Conservation (phyloP, 1,140 invertebrate genomes). For the Macrobrachium nipponense region DNA sequence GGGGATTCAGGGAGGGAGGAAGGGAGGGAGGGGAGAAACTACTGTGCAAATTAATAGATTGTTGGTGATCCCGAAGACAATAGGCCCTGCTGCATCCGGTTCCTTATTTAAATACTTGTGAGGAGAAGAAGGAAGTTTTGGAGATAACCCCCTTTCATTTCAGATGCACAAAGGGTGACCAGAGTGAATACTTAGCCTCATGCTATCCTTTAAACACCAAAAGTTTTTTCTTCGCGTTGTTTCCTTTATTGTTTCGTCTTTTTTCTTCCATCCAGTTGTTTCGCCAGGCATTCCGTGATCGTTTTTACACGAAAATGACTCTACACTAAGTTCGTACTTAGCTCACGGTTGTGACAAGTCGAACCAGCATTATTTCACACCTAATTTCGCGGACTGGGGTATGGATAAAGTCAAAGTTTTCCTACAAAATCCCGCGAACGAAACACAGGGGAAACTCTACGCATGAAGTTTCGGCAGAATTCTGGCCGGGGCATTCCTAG, state of each 20-base stretch:
- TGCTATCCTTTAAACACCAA: not conserved
- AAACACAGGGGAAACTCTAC: constrained; percentile 23
- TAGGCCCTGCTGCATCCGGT: not conserved
- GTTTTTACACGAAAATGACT: no score
- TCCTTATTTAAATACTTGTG: constrained; percentile 5
- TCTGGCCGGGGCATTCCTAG: constrained; percentile 54
- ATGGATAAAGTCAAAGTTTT: not conserved
- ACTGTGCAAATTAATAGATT: no score
- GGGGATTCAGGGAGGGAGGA: no score
- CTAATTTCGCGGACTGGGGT: not conserved
- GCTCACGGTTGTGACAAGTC: no score
- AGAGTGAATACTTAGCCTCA: constrained; percentile 7
- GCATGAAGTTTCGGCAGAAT: constrained; percentile 58
- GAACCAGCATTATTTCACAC: no score
- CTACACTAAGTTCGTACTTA: no score
- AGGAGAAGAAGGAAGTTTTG: constrained; percentile 5
- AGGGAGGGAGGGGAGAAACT: no score
- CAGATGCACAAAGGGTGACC: constrained; percentile 10
- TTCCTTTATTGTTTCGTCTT: no score
- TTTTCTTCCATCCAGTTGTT: no score
- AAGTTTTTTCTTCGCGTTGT: no score
- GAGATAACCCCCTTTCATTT: constrained; percentile 1
- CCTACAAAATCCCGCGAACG: constrained; percentile 23
- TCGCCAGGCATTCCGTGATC: no score
- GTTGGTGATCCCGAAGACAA: no score